Percentiles rank a stretch among this genome's conserved stretches.
phyloP scores from a whole-genome alignment of 2,113 vertebrate species.

The Alethe diademata region DNA sequence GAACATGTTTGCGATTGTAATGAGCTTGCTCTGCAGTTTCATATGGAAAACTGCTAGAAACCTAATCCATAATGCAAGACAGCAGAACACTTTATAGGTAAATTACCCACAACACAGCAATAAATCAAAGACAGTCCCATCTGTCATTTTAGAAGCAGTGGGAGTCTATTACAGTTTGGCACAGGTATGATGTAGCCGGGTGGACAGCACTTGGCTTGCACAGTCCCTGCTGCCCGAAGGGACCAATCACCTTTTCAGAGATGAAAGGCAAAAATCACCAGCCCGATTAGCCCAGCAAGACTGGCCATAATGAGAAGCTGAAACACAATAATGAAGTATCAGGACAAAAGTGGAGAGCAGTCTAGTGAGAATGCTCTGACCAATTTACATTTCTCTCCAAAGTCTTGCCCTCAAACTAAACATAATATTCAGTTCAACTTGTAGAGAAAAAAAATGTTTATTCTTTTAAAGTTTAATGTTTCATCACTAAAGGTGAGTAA shows the following conservation, averaged over 20 bases:
- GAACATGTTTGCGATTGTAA: not conserved
- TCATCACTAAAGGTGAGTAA: not conserved
- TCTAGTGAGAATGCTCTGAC: not conserved
- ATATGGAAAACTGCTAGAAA: slow-evolving; percentile 11
- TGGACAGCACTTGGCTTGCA: not conserved
- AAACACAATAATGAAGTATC: not conserved
- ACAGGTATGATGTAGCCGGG: not conserved
- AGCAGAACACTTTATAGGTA: slow-evolving; percentile 35
- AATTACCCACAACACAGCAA: slow-evolving; percentile 23
- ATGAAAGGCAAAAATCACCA: not conserved
- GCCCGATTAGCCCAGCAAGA: not conserved
- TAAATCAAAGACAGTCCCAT: not conserved
- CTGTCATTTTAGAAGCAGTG: not conserved
- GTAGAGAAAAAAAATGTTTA: not conserved
- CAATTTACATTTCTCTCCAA: slow-evolving; percentile 51
- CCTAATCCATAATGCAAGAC: not conserved
- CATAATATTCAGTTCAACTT: not conserved
- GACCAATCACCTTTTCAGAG: not conserved
- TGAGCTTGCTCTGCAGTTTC: slow-evolving; percentile 26
- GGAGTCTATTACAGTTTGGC: slow-evolving; percentile 32
- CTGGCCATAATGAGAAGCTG: rapidly evolving
- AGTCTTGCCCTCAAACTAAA: not conserved
- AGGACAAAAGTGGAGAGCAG: not conserved
- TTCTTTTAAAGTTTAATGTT: not conserved
- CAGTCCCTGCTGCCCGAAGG: not conserved